Percentiles rank a stretch among this genome's conserved stretches.
phyloP scores from a whole-genome alignment of 2,797 vertebrate genomes.

The Dicrostonyx torquatus region DNA sequence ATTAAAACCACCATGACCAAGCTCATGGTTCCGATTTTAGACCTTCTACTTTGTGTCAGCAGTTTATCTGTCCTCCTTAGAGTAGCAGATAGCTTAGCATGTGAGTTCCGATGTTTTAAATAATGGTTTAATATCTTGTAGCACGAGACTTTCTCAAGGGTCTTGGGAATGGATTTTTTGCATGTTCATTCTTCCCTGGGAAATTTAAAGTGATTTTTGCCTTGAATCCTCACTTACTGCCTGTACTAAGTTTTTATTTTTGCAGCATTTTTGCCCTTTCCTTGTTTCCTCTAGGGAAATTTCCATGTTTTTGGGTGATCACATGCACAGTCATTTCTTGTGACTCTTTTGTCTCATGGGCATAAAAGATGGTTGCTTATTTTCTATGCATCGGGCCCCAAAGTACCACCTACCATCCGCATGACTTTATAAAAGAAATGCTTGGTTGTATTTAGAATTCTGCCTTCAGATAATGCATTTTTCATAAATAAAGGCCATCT shows the following conservation, averaged over 20 bases:
- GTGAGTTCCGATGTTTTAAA: background rate
- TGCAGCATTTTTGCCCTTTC: background rate
- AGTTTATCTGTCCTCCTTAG: background rate
- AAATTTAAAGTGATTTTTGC: background rate
- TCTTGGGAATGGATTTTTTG: background rate
- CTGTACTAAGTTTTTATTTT: background rate
- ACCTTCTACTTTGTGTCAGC: background rate
- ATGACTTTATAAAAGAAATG: background rate
- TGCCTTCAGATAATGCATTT: background rate
- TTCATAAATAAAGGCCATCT: background rate
- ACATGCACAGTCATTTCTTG: background rate
- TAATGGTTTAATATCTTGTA: background rate
- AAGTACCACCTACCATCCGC: background rate
- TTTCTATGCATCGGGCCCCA: background rate
- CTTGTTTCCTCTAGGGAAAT: background rate
- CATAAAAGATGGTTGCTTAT: constrained; percentile 8
- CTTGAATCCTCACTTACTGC: background rate
- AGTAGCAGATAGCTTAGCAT: background rate
- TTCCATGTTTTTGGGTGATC: constrained; percentile 5
- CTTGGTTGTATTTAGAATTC: constrained; percentile 36
- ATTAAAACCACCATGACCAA: background rate
- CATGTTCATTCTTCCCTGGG: background rate
- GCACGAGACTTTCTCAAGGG: background rate
- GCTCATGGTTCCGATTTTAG: background rate
- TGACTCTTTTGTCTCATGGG: background rate